Evolutionary conservation across 2,888 invertebrate species (phyloP).

Genomic region (Noctua janthina): DNA sequence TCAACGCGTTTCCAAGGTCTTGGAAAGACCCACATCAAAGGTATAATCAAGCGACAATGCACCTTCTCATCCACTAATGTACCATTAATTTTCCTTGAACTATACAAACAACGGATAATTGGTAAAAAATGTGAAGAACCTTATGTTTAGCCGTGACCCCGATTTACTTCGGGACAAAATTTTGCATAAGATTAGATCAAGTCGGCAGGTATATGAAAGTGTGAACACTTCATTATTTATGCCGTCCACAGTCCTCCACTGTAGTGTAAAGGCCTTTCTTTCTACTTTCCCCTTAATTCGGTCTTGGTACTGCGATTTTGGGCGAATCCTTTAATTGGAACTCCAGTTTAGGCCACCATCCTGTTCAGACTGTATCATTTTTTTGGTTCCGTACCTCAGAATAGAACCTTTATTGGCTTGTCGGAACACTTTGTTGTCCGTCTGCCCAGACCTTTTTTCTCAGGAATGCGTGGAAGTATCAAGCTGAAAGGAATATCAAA

Average conservation of each 20-base stretch:
- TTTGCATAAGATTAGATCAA: background rate
- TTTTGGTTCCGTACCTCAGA: too few species aligned
- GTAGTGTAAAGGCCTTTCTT: background rate
- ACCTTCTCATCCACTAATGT: slow-evolving; percentile 23
- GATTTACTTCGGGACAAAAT: background rate
- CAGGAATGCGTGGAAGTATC: too few species aligned
- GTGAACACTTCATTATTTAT: background rate
- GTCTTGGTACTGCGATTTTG: background rate
- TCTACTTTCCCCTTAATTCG: background rate
- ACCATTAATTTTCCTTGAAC: slow-evolving; percentile 34
- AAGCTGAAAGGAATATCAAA: too few species aligned
- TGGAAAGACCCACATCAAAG: background rate
- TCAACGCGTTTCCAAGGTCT: background rate
- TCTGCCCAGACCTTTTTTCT: too few species aligned
- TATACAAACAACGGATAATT: slow-evolving; percentile 22
- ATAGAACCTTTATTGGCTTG: too few species aligned
- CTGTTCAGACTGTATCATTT: too few species aligned
- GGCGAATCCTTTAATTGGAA: background rate
- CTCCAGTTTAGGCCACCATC: background rate
- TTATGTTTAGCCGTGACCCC: background rate
- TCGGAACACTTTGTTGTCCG: too few species aligned
- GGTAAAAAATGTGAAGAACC: slow-evolving; percentile 15
- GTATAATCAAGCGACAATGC: slow-evolving; percentile 21
- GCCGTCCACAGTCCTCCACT: background rate
- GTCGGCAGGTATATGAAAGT: background rate